phyloP scores from a whole-genome alignment of 2,888 invertebrate species.

The Nomada fabriciana region DNA sequence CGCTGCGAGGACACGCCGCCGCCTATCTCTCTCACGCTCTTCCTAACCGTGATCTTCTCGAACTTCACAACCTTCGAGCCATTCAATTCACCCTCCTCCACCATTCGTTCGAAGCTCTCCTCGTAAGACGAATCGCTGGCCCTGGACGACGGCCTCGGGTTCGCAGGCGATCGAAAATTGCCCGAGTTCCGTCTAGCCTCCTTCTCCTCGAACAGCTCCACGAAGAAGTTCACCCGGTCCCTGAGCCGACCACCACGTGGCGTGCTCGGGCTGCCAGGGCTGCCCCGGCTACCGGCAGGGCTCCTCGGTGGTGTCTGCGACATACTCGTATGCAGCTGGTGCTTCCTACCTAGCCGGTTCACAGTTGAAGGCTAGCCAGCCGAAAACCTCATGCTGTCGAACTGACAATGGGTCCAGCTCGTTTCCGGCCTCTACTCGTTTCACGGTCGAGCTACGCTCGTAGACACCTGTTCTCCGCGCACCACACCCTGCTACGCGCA shows the following conservation, averaged over 20 bases:
- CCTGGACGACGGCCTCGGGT: conserved; percentile 77
- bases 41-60: conserved; percentile 89
- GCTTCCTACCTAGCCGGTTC: neutral
- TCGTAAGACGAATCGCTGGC: conserved; percentile 83
- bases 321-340: conserved; percentile 1
- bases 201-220: conserved; percentile 81
- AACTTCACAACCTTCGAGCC: conserved; percentile 90
- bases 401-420: conserved; percentile 4
- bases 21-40: conserved; percentile 86
- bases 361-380: neutral
- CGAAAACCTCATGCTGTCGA: conserved; percentile 26
- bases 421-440: conserved; percentile 45
- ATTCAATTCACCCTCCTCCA: conserved; percentile 89
- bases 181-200: conserved; percentile 78
- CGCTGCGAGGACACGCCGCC: conserved; percentile 25
- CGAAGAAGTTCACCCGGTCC: conserved; percentile 92
- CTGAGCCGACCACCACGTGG: conserved; percentile 86
- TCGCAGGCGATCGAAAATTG: conserved; percentile 34
- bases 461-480: conserved; percentile 67
- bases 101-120: conserved; percentile 85
- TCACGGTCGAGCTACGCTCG: conserved; percentile 48
- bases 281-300: conserved; percentile 61
- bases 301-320: conserved; percentile 50
- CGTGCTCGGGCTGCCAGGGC: conserved; percentile 77
- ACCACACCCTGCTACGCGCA: conserved; percentile 65